A percentile compares a stretch with the other conserved stretches of the same genome.
These are phyloP conservation scores for Urocitellus parryii DNA, from an alignment of 2,113 vertebrate species.

Conservation along the genomic window DNA sequence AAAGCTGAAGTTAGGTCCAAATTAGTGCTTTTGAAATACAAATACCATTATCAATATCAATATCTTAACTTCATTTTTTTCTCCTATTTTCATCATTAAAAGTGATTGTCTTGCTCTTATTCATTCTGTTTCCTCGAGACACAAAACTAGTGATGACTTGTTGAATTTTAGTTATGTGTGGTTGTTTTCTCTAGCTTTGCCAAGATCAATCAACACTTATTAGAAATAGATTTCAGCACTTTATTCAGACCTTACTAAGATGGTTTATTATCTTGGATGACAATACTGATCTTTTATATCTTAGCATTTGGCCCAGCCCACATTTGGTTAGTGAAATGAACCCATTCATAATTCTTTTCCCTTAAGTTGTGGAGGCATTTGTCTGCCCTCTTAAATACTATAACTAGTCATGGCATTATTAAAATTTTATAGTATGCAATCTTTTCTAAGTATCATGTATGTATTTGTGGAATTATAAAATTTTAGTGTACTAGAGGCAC, in stretches of 20 bases:
- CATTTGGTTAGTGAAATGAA: slow-evolving; percentile 74
- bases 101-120: slow-evolving; percentile 68
- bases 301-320: slow-evolving; percentile 75
- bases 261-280: slow-evolving; percentile 85
- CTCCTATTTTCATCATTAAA: slow-evolving; percentile 54
- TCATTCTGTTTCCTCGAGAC: slow-evolving; percentile 49
- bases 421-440: neutral
- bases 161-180: slow-evolving; percentile 79
- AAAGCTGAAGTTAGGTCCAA: slow-evolving; percentile 11
- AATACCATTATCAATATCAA: slow-evolving; percentile 43
- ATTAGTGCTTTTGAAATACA: slow-evolving; percentile 57
- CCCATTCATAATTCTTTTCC: slow-evolving; percentile 76
- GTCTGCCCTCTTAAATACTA: neutral
- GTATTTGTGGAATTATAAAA: neutral
- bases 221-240: slow-evolving; percentile 85
- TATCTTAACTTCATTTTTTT: slow-evolving; percentile 58
- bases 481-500: neutral
- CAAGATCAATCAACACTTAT: slow-evolving; percentile 84
- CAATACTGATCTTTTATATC: slow-evolving; percentile 72
- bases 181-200: slow-evolving; percentile 83
- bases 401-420: neutral
- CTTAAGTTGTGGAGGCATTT: neutral
- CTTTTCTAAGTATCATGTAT: neutral
- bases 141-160: slow-evolving; percentile 80
- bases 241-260: slow-evolving; percentile 81